These are phyloP conservation scores for Cacajao melanocephalus DNA, from an alignment of 2,797 vertebrate genomes.

Conservation along the genomic window DNA sequence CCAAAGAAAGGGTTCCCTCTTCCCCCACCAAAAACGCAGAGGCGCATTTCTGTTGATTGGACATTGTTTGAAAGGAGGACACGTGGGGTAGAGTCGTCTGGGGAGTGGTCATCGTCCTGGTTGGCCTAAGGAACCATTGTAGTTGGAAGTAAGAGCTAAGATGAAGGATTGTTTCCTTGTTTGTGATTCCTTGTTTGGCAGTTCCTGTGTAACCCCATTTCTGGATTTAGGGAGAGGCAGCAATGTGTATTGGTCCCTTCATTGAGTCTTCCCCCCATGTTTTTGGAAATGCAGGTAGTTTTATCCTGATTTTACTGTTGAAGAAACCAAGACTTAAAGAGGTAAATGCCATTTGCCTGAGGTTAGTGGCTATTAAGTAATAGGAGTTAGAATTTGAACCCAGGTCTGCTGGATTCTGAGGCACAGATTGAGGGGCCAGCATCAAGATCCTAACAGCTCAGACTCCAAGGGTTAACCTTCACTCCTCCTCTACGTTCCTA, in stretches of 20 bases:
- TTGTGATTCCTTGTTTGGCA: neutral
- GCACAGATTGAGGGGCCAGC: neutral
- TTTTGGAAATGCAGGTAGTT: neutral
- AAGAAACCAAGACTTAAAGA: constrained; percentile 10
- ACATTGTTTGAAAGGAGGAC: neutral
- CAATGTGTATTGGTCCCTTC: neutral
- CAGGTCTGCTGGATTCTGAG: neutral
- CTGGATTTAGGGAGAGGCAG: neutral
- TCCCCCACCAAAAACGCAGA: neutral
- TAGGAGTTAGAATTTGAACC: constrained; percentile 14
- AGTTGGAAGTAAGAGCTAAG: neutral
- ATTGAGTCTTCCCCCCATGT: neutral
- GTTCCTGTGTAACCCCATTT: neutral
- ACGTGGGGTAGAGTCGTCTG: neutral
- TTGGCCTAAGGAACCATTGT: neutral
- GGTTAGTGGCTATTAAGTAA: neutral
- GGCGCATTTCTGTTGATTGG: neutral
- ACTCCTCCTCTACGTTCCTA: neutral
- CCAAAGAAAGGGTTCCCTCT: neutral
- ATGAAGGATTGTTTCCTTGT: neutral
- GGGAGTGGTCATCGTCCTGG: neutral
- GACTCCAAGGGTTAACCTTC: neutral
- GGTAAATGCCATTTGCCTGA: neutral
- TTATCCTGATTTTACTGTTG: neutral
- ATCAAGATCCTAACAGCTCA: neutral